Conservation (phyloP, 2,113 vertebrate genomes). For the Tautogolabrus adspersus region DNA sequence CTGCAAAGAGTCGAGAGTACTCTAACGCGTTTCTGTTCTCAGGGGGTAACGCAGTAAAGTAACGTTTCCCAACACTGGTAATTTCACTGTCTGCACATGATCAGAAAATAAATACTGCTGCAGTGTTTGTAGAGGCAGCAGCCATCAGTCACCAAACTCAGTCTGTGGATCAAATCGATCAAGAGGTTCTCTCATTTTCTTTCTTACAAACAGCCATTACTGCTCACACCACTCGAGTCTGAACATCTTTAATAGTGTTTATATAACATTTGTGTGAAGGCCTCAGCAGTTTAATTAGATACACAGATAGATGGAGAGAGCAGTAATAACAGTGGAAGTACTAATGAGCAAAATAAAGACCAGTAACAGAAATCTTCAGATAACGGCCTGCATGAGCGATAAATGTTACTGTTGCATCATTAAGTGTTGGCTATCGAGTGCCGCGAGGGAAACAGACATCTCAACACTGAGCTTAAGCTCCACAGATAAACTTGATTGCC, state of each 20-base stretch:
- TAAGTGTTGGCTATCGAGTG: conserved; percentile 4
- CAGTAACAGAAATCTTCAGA: conserved; percentile 32
- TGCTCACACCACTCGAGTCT: conserved; percentile 1
- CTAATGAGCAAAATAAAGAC: conserved; percentile 41
- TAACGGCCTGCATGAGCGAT: conserved; percentile 20
- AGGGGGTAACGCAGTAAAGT: no score
- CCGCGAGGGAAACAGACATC: conserved; percentile 12
- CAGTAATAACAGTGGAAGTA: conserved; percentile 38
- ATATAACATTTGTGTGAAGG: conserved; percentile 11
- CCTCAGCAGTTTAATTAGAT: conserved; percentile 39
- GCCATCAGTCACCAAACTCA: no score
- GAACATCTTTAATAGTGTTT: conserved; percentile 30
- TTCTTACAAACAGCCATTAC: no score
- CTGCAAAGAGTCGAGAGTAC: no score
- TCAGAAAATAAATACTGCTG: no score
- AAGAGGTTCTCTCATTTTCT: no score
- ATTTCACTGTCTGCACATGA: no score
- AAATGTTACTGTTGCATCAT: background rate
- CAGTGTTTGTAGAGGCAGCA: no score
- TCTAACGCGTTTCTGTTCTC: no score
- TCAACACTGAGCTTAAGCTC: conserved; percentile 7
- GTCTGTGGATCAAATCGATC: no score
- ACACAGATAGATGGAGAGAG: background rate
- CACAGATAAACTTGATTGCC: conserved; percentile 22
- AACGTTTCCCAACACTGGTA: no score